These are phyloP conservation scores for Physella acuta DNA, from an alignment of 1,140 invertebrate genomes.

Conservation along the genomic window DNA sequence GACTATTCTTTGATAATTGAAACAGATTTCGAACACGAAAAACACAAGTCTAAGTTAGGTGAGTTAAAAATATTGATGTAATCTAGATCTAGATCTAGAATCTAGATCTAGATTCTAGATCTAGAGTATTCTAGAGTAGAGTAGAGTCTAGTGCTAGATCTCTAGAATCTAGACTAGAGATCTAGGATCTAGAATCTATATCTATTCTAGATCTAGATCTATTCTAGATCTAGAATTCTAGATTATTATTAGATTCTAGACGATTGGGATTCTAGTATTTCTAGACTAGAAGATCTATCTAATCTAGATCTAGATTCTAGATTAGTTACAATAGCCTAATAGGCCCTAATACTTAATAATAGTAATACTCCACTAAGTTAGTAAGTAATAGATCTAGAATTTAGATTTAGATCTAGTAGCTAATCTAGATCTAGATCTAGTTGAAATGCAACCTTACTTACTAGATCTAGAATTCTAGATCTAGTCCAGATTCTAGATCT, in stretches of 20 bases:
- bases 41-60: conserved; percentile 11
- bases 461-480: neutral
- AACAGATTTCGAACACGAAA: conserved; percentile 22
- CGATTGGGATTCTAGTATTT: neutral
- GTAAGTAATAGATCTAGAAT: no score
- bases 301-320: neutral
- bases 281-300: neutral
- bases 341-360: no score
- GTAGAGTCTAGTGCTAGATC: neutral
- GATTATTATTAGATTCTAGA: neutral
- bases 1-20: conserved; percentile 18
- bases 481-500: neutral
- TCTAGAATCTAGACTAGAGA: conserved; percentile 1
- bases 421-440: neutral
- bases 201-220: neutral
- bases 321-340: no score
- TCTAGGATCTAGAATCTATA: neutral
- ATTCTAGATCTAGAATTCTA: neutral
- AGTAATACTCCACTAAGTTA: no score
- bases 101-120: conserved; percentile 1
- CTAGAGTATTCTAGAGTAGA: neutral
- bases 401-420: no score
- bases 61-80: neutral
- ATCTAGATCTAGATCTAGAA: neutral
- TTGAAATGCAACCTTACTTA: no score